Percentiles rank a stretch among this genome's conserved stretches.
phyloP scores from a whole-genome alignment of 2,113 vertebrate genomes.

The Apodemus speciosus region DNA sequence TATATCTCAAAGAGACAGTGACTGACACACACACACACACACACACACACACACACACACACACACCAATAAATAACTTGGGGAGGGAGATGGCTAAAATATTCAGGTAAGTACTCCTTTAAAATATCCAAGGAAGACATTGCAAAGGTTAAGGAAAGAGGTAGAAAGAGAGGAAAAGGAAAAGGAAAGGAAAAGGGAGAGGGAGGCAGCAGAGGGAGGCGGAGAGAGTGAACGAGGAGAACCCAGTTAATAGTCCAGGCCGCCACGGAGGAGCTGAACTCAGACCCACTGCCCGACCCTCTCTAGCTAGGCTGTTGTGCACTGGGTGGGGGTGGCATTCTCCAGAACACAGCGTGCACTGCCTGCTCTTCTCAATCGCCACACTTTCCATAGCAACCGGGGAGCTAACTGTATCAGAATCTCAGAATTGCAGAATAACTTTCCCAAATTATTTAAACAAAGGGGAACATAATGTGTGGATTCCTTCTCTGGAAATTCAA shows the following conservation, averaged over 20 bases:
- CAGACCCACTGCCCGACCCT: neutral
- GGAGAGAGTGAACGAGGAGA: neutral
- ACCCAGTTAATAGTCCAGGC: neutral
- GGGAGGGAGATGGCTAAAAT: neutral
- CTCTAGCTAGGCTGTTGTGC: neutral
- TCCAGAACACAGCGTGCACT: neutral
- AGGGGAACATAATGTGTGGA: neutral
- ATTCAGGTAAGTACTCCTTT: neutral
- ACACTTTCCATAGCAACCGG: neutral
- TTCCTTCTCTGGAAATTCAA: conserved; percentile 41
- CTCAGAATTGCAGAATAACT: neutral
- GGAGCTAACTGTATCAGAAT: neutral
- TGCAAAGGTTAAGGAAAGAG: neutral
- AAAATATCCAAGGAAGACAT: conserved; percentile 35
- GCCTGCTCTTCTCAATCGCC: neutral
- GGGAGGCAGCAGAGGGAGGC: neutral
- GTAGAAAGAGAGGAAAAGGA: accelerated
- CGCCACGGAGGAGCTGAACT: neutral
- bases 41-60: too few relatives aligned
- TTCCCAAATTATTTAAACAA: conserved; percentile 49
- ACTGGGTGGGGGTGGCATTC: neutral
- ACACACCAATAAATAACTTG: neutral
- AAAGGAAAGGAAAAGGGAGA: too few relatives aligned
- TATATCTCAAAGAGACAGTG: conserved; percentile 1
- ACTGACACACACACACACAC: too few relatives aligned